These are phyloP conservation scores for Hylia prasina DNA, from an alignment of 2,113 vertebrate species.

Conservation along the genomic window DNA sequence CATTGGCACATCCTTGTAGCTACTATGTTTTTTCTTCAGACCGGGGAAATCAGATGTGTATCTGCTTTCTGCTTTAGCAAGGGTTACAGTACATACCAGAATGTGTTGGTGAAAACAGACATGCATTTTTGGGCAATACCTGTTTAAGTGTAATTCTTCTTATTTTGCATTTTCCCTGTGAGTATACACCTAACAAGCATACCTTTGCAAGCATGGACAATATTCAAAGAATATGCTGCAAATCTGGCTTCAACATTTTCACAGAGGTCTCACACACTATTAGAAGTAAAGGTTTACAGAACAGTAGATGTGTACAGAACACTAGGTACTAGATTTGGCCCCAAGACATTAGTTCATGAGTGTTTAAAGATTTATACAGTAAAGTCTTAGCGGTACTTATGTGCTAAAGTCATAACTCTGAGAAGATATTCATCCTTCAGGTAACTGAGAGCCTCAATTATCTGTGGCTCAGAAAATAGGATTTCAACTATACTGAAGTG, in stretches of 20 bases:
- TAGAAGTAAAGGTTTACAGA: neutral
- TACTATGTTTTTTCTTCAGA: neutral
- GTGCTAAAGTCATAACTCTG: conserved; percentile 35
- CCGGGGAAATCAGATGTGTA: neutral
- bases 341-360: conserved; percentile 23
- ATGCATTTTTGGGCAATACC: neutral
- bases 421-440: conserved; percentile 31
- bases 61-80: neutral
- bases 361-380: conserved; percentile 55
- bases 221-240: neutral
- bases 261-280: neutral
- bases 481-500: neutral
- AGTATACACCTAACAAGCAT: neutral
- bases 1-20: neutral
- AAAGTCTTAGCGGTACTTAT: conserved; percentile 6
- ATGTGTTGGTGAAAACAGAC: neutral
- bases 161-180: neutral
- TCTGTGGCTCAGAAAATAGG: conserved; percentile 42
- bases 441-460: conserved; percentile 47
- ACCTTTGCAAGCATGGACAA: neutral
- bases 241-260: neutral
- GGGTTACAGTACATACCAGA: neutral
- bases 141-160: neutral
- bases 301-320: neutral
- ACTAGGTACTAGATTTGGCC: neutral